A percentile compares a stretch with the other conserved stretches of the same genome.
These are phyloP conservation scores for Limenitis camilla DNA, from an alignment of 2,888 invertebrate species.

Conservation along the genomic window DNA sequence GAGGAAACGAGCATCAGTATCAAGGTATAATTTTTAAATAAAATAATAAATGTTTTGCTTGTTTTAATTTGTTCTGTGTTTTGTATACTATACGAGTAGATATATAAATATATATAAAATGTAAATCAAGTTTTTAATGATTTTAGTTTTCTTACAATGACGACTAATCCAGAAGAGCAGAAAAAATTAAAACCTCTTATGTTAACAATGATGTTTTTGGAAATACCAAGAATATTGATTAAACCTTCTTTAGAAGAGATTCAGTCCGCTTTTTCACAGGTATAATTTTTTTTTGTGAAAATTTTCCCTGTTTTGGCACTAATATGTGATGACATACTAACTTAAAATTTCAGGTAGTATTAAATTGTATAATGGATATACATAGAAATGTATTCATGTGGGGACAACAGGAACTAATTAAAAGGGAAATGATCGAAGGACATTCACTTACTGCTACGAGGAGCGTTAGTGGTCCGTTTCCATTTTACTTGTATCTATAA, in stretches of 20 bases:
- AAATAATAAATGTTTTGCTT: too few relatives aligned
- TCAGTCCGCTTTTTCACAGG: constrained; percentile 78
- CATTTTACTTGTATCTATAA: neutral
- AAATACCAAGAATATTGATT: constrained; percentile 78
- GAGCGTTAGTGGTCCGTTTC: constrained; percentile 37
- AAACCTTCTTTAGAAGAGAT: constrained; percentile 81
- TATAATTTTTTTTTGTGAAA: constrained; percentile 30
- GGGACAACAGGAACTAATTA: constrained; percentile 80
- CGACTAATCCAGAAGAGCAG: constrained; percentile 59
- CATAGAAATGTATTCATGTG: constrained; percentile 84
- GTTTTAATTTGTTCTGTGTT: too few relatives aligned
- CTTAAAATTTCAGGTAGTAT: constrained; percentile 46
- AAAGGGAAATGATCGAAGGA: constrained; percentile 34
- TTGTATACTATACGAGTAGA: neutral
- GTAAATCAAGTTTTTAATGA: constrained; percentile 12
- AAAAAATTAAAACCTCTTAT: constrained; percentile 73
- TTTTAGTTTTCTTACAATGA: constrained; percentile 64
- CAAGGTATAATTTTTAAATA: constrained; percentile 40
- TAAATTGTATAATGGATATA: constrained; percentile 81
- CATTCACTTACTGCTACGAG: constrained; percentile 29
- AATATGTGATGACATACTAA: neutral
- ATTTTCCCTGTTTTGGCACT: neutral
- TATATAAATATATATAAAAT: neutral
- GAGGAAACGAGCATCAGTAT: constrained; percentile 74
- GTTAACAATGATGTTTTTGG: constrained; percentile 76